Evolutionary conservation across 2,888 invertebrate genomes (phyloP).

Genomic region (Nomada ruficornis): DNA sequence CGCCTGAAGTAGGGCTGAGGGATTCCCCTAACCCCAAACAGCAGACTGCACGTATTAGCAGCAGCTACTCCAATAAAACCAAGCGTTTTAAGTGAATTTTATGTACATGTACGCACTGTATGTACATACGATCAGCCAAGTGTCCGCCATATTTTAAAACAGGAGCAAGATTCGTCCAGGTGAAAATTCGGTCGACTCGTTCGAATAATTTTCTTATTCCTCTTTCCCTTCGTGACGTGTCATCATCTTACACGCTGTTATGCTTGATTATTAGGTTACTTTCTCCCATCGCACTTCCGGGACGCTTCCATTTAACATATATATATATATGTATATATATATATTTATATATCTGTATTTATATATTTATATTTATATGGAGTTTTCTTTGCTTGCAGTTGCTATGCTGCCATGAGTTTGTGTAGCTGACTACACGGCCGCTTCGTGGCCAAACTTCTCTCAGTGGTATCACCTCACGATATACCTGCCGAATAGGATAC

Average conservation of each 20-base stretch:
- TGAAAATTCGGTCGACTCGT: background rate
- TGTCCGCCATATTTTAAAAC: conserved; percentile 70
- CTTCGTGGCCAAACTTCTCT: conserved; percentile 58
- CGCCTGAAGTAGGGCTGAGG: background rate
- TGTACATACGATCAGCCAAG: conserved; percentile 57
- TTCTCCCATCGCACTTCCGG: conserved; percentile 26
- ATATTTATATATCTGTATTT: conserved; percentile 38
- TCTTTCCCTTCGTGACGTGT: too few species aligned
- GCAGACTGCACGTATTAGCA: conserved; percentile 7
- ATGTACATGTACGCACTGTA: conserved; percentile 26
- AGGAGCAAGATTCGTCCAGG: conserved; percentile 1
- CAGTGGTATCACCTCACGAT: conserved; percentile 80
- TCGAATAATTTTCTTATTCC: too few species aligned
- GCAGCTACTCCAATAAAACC: conserved; percentile 3
- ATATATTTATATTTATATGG: conserved; percentile 41
- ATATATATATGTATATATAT: conserved; percentile 41
- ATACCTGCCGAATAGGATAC: conserved; percentile 72
- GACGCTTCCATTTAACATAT: conserved; percentile 18
- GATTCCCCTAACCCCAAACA: background rate
- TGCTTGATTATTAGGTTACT: conserved; percentile 68
- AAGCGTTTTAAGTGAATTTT: conserved; percentile 9
- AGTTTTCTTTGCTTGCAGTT: conserved; percentile 38
- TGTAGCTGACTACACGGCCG: conserved; percentile 72
- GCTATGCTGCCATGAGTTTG: conserved; percentile 52
- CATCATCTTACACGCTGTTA: conserved; percentile 40